A percentile compares a stretch with the other conserved stretches of the same genome.
Evolutionary conservation across 2,797 vertebrate genomes (phyloP).

Genomic region (Halcyon badia): DNA sequence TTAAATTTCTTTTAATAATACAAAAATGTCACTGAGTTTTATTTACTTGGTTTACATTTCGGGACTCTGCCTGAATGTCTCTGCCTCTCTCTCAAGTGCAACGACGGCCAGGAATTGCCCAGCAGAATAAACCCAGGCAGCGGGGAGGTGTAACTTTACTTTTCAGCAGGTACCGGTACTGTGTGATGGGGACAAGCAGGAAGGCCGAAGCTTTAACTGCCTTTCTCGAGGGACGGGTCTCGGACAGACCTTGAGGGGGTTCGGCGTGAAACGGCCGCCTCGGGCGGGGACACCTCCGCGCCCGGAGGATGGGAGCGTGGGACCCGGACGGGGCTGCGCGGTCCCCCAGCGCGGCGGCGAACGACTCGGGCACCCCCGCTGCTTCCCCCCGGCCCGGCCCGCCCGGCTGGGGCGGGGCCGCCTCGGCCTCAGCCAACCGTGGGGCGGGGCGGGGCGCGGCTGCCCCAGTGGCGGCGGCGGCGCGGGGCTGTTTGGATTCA

Average conservation of each 20-base stretch:
- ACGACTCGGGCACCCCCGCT: neutral
- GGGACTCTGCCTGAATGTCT: neutral
- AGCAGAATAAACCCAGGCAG: rapidly evolving
- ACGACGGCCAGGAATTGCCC: rapidly evolving
- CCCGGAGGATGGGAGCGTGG: neutral
- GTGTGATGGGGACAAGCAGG: rapidly evolving
- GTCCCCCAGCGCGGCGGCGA: no score
- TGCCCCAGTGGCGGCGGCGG: neutral
- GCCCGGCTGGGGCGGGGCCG: neutral
- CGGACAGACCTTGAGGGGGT: rapidly evolving
- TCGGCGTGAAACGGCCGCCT: neutral
- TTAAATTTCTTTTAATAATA: conserved; percentile 86
- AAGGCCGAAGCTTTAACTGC: rapidly evolving
- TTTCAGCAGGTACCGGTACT: neutral
- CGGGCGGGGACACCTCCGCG: rapidly evolving
- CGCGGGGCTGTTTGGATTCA: conserved; percentile 45
- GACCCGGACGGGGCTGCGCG: no score
- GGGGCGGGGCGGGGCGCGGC: neutral
- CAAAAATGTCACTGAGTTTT: neutral
- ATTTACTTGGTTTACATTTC: neutral
- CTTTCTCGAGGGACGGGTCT: neutral
- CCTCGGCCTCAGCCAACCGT: neutral
- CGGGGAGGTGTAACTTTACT: rapidly evolving
- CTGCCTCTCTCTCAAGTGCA: rapidly evolving
- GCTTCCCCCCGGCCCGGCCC: no score